phyloP scores from a whole-genome alignment of 1,140 invertebrate genomes.

The Trichonephila inaurata region DNA sequence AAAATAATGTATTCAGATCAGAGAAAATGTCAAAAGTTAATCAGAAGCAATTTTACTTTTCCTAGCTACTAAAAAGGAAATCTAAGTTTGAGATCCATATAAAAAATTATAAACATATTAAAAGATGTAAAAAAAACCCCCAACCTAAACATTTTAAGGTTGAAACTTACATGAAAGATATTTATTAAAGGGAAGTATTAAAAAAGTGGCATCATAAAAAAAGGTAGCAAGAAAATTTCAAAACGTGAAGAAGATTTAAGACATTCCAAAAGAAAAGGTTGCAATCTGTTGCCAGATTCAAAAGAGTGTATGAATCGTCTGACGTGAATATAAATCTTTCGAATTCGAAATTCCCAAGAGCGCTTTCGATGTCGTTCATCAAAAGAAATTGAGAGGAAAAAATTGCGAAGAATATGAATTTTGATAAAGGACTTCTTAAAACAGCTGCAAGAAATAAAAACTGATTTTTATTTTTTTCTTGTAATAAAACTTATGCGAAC shows the following conservation, averaged over 20 bases:
- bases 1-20: not conserved
- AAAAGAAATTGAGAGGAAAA: constrained; percentile 21
- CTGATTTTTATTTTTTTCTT: not conserved
- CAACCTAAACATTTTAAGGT: not conserved
- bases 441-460: not conserved
- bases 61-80: not conserved
- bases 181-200: not conserved
- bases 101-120: not conserved
- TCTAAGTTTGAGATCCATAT: not conserved
- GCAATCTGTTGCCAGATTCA: constrained; percentile 31
- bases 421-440: not conserved
- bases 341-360: constrained; percentile 39
- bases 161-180: not conserved
- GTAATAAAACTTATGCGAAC: not conserved
- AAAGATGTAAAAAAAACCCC: not conserved
- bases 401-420: not conserved
- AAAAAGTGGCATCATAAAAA: not conserved
- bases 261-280: not conserved
- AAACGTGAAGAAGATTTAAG: not conserved
- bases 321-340: constrained; percentile 11
- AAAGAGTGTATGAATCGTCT: not conserved
- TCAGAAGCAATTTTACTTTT: not conserved
- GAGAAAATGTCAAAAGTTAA: not conserved
- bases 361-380: not conserved
- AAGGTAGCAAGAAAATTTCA: not conserved